Base-by-base conservation (phyloP, 2,888 invertebrate genomes). In the Brachyopa scutellaris region DNA sequence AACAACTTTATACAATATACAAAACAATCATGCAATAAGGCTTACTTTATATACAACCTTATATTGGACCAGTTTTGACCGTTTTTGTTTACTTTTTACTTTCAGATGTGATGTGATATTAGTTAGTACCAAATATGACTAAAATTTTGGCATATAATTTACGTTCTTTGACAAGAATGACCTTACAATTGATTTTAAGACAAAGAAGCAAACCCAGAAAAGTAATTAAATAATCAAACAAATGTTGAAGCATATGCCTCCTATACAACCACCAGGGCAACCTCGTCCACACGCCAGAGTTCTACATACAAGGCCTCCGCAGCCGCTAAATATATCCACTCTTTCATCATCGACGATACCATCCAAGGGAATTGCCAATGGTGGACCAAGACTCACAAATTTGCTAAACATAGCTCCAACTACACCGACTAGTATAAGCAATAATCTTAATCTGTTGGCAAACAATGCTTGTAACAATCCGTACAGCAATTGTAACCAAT, bases 301-400 rank as follows among this genome's bases (percentile, higher is more conserved):
- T 77, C 88, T 88, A 64, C 89, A 89, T 82, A 85, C 88, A 85
- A 87, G 90, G 74, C 90, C 90, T 49, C 93, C 93, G 86, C 93
- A 94, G 86, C 93, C 94, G 64, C 91, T 94, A 84, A 94, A 94
- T 89, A 93, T 93, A 82, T 92, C 94, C 85, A 93, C 94, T 69
- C 90, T 95, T 86, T 90, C 87, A 73, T 86, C 88, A 11, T 64
- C 86, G 29, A 78, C 85, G 8, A 67, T 42, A 69, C 84, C 80
- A 80, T 74, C 84, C 80, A 86, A 85, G 83, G 84, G 84, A 72
- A 86, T 87, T 33, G 85, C 87, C 8, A 88, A 88, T 85, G 89
- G 87, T 38, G 88, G 88, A 2, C 86, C 87, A 90, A 92, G 87
- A 90, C 92, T 89, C 87, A 91, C 79, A 89, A 85, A 86, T 26